Evolutionary conservation across 2,888 invertebrate species (phyloP), one percentile per base, ranked within the genome.

Genomic region (Protophormia terraenovae): DNA sequence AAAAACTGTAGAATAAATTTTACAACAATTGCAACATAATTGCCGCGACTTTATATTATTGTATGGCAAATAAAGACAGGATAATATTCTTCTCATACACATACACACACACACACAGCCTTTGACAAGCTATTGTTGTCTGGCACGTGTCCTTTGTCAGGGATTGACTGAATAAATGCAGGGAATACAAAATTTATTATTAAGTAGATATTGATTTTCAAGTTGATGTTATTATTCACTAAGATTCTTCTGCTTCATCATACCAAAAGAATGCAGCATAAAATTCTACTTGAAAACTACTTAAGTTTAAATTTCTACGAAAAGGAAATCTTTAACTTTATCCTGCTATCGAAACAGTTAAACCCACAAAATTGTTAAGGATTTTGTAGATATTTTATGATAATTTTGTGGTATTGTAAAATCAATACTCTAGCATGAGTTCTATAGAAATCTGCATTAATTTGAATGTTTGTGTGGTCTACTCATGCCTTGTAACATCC

Each of bases 121-220:
- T 16, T 1, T n/a, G 47, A 27, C 24, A 60, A 64, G 67, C 71
- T 75, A 58, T 82, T 78, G 73, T 85, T 75, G 85, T 82, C 85
- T 85, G 85, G 82, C 85, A 85, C 85, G 85, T 85, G 85, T 79
- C 77, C 53, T 64, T 73, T 69, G 50, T 50, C 38, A 69, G 62
- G 38, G 27, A 47, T 29, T 29, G 19, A 29, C n/a, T 29, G 55
- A 29, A 10, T 53, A 8, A 10, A 50, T 22, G 50, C 5, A 47
- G 4, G 14, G 24, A 53, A 50, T 60, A 60, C 19, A 60, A 3
- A 69, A 50, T 69, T 78, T 62, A 50, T 62, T 78, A 38, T 78
- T 62, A 38, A 78, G 29, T 50, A 69, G 60, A 67, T 80, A 82
- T 82, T 82, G 82, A 82, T 75, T 75, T 75, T 82, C 47, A 60